Conservation (phyloP, 2,888 invertebrate species). For the Buathra laborator region DNA sequence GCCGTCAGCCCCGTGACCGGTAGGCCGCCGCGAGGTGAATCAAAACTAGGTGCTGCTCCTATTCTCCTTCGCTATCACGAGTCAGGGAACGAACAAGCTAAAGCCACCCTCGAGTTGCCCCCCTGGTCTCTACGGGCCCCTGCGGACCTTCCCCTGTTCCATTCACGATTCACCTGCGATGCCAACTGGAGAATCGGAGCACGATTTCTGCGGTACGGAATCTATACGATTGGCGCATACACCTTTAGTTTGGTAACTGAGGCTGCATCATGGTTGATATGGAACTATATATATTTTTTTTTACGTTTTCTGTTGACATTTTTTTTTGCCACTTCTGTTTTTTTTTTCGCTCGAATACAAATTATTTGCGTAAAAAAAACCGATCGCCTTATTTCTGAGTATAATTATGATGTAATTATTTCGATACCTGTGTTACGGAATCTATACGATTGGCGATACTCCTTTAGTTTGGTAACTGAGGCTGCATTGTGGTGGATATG, state of each 20-base stretch:
- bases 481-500: too few relatives aligned
- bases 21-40: conserved; percentile 82
- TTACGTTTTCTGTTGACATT: not conserved
- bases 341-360: too few relatives aligned
- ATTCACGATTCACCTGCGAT: conserved; percentile 62
- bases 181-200: conserved; percentile 40
- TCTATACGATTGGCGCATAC: conserved; percentile 40
- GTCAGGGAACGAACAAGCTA: conserved; percentile 39
- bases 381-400: too few relatives aligned
- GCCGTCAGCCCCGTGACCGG: conserved; percentile 83
- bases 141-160: conserved; percentile 55
- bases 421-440: too few relatives aligned
- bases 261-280: not conserved
- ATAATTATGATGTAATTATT: not conserved
- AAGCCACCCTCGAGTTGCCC: conserved; percentile 42
- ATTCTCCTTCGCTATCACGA: conserved; percentile 40
- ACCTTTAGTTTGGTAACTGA: not conserved
- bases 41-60: conserved; percentile 80
- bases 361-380: too few relatives aligned
- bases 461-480: too few relatives aligned
- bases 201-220: conserved; percentile 35
- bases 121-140: conserved; percentile 57
- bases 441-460: too few relatives aligned
- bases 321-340: not conserved
- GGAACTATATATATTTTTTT: not conserved